Base-by-base conservation (phyloP, 2,797 vertebrate genomes). In the Chromobotia macracanthus region DNA sequence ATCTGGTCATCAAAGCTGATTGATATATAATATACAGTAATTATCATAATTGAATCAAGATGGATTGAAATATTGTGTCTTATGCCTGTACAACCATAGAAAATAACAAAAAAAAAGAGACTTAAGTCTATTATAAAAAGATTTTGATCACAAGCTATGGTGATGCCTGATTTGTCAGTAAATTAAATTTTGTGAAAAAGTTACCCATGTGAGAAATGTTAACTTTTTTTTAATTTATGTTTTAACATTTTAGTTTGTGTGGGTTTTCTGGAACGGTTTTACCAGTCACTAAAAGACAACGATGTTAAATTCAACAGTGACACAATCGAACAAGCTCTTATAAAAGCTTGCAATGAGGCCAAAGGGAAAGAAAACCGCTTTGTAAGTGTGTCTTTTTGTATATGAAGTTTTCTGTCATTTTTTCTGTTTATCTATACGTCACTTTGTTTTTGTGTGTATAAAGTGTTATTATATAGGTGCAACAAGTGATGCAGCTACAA, bases 391-490 rank as follows among this genome's bases (percentile, higher is more conserved):
- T 66, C 5, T 12, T 60, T 19, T 5, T 68, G 15, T 15, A 19
- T 15, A 23, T 38, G 0, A 21, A 25, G 9, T 72, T n/a, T 31
- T 7, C 11, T 55, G 18, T 19, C 3, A 1, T 13, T 0, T 21
- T 64, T 5, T 19, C 4, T 28, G 28, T 13, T 58, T 5, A 19
- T 23, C 16, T 7, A 16, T 44, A 7, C 0, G 9, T 25, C 15
- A n/a, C 7, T 67, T 7, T 65, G 13, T 51, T 48, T 9, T 44
- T 66, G 9, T 70, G 44, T 35, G 1, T 75, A 64, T 86, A 16
- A 28, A 99, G 97, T 99, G 97, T 86, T 99, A 99, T 90, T 99
- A 99, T 74, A 92, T 99, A 46, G 97, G 97, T 18, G 97, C 95
- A 12, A 99, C 97, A 15, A 95, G 89, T 10, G 97, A 99, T 70